These are phyloP conservation scores for Acanthacorydalis orientalis DNA, from an alignment of 2,888 invertebrate genomes.

Conservation along the genomic window DNA sequence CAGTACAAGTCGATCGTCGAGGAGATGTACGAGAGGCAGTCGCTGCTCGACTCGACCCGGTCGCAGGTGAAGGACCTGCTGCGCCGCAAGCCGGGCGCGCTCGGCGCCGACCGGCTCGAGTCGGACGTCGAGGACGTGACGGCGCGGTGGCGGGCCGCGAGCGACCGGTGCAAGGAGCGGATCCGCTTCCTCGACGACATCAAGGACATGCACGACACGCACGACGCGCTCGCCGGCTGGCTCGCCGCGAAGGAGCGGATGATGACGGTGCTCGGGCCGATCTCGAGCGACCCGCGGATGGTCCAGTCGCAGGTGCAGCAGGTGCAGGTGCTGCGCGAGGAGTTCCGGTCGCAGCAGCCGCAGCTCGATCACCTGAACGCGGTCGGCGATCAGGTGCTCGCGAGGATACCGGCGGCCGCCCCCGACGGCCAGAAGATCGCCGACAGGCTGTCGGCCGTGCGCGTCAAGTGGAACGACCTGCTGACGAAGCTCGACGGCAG, in stretches of 20 bases:
- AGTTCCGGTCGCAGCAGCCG: slow-evolving; percentile 85
- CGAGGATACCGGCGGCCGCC: slow-evolving; percentile 32
- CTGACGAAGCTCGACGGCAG: slow-evolving; percentile 64
- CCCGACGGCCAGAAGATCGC: slow-evolving; percentile 48
- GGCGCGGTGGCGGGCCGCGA: slow-evolving; percentile 70
- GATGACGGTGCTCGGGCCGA: slow-evolving; percentile 88
- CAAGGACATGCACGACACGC: slow-evolving; percentile 82
- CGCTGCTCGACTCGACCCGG: slow-evolving; percentile 73
- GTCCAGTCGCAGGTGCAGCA: slow-evolving; percentile 92
- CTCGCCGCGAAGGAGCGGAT: slow-evolving; percentile 85
- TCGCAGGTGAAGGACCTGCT: slow-evolving; percentile 78
- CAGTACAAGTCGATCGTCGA: slow-evolving; percentile 68
- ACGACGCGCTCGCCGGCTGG: slow-evolving; percentile 74
- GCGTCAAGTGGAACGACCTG: slow-evolving; percentile 67
- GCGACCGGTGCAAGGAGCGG: slow-evolving; percentile 63
- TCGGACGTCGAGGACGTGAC: slow-evolving; percentile 70
- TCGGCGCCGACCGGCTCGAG: slow-evolving; percentile 70
- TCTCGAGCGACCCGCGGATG: slow-evolving; percentile 89
- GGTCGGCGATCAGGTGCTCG: slow-evolving; percentile 59
- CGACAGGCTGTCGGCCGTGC: slow-evolving; percentile 54
- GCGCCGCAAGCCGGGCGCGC: slow-evolving; percentile 66
- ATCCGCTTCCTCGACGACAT: slow-evolving; percentile 68
- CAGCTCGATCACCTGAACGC: slow-evolving; percentile 72
- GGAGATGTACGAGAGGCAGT: slow-evolving; percentile 87
- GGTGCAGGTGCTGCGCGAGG: slow-evolving; percentile 86